Base-by-base conservation (phyloP, 2,113 vertebrate genomes). In the Oncorhynchus gorbuscha region DNA sequence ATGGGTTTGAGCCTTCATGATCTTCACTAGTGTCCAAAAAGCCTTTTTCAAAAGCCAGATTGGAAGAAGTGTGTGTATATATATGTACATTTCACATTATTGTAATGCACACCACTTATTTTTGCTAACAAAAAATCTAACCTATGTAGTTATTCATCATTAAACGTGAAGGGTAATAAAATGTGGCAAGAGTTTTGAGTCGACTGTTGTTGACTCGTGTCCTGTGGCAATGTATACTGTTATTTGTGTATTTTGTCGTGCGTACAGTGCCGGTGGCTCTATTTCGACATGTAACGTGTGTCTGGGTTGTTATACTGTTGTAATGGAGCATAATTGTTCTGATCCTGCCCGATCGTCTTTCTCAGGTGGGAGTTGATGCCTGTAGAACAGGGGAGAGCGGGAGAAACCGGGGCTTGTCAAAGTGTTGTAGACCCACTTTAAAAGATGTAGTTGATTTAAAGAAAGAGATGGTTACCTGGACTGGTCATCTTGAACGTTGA, bases 21-120 rank as follows among this genome's bases (percentile, higher is more conserved):
- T 79, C 84, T 68, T 90, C 89, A 85, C 84, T 81, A 18, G 81
- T 84, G 84, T 91, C 86, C 79, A 73, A 83, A 55, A 89, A 95
- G 94, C 87, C 89, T 95, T 96, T 96, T 94, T 95, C 94, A 94
- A 45, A 89, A 91, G 92, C 86, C 84, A 94, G 94, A 94, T 88
- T 81, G 87, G 93, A 92, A 95, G 59, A 92, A 95, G 89, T 93
- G 89, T 93, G 24, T 24, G 24, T 24, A 24, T 24, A 93, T 96
- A 94, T 94, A 94, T 96, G 94, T 94, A 96, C 91, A 95, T 95
- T 94, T 94, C 88, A 93, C 90, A 90, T 84, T 85, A 94, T 18
- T 93, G 93, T 95, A 88, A 91, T 92, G 93, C 93, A 88, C 93
- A 94, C 91, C 91, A 91, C 90, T 93, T 92, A 92, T 93, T 93